phyloP scores from a whole-genome alignment of 35 echinoderm and acorn worm genomes.

The Stichopus chloronotus region DNA sequence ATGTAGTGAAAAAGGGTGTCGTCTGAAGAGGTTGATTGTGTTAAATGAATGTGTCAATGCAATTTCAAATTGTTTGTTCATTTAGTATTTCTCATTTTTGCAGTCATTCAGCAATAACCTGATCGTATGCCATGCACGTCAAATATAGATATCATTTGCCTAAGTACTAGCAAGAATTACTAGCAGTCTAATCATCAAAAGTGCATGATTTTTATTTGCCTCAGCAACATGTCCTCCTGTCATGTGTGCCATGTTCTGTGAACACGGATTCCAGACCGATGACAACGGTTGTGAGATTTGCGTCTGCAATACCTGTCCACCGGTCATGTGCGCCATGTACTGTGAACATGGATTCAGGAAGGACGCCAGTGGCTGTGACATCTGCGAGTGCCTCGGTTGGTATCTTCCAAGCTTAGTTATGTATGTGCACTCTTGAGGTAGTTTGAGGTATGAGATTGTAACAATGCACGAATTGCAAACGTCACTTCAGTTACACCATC shows the following conservation, averaged over 20 bases:
- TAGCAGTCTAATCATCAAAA: too few relatives aligned
- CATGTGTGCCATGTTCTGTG: constrained; percentile 43
- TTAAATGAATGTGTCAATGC: too few relatives aligned
- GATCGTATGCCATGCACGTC: too few relatives aligned
- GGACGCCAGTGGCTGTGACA: constrained; percentile 59
- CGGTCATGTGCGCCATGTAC: constrained; percentile 60
- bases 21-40: too few relatives aligned
- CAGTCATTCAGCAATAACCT: too few relatives aligned
- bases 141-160: too few relatives aligned
- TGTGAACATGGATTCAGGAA: constrained; percentile 66
- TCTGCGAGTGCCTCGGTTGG: constrained; percentile 62
- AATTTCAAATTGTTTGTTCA: too few relatives aligned
- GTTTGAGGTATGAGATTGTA: constrained; percentile 9
- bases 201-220: neutral
- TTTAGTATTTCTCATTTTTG: too few relatives aligned
- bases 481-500: neutral
- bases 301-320: constrained; percentile 53
- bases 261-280: constrained; percentile 52
- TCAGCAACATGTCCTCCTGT: constrained; percentile 56
- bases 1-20: too few relatives aligned
- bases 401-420: neutral
- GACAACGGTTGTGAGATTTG: constrained; percentile 68
- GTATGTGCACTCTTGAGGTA: constrained; percentile 4
- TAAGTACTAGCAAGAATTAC: too few relatives aligned
- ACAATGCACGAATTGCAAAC: neutral